Conservation (phyloP, 23 tunicate genomes). For the Ascidia mentula region DNA sequence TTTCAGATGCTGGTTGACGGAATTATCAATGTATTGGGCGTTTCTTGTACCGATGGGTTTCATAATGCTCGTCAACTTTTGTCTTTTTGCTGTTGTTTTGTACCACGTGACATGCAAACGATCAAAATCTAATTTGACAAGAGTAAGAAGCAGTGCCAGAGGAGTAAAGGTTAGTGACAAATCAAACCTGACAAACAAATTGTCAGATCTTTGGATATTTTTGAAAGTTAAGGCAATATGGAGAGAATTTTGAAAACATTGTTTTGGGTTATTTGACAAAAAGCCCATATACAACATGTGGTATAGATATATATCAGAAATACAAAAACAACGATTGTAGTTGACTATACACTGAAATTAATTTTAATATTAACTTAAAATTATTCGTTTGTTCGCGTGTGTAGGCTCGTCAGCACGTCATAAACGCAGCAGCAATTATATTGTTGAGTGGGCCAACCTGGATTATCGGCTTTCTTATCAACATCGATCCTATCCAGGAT, state of each 20-base stretch:
- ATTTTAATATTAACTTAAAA: too few species aligned
- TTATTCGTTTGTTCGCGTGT: background rate
- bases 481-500: constrained; percentile 59
- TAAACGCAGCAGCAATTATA: constrained; percentile 70
- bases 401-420: constrained; percentile 80
- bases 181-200: too few species aligned
- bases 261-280: too few species aligned
- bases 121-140: constrained; percentile 2
- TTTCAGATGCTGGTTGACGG: constrained; percentile 60
- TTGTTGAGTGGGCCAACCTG: constrained; percentile 82
- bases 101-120: constrained; percentile 77
- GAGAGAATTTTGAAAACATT: too few species aligned
- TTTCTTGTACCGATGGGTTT: constrained; percentile 61
- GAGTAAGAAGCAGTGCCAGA: constrained; percentile 35
- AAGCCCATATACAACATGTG: too few species aligned
- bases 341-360: too few species aligned
- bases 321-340: too few species aligned
- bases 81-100: constrained; percentile 47
- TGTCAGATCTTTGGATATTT: too few species aligned
- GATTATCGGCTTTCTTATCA: constrained; percentile 79
- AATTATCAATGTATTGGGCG: constrained; percentile 48
- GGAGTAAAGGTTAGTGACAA: constrained; percentile 24
- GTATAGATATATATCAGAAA: too few species aligned
- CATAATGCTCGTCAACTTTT: constrained; percentile 29
- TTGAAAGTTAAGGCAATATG: too few species aligned